Conservation (phyloP, 2,797 vertebrate species). For the Phaenicophaeus curvirostris region DNA sequence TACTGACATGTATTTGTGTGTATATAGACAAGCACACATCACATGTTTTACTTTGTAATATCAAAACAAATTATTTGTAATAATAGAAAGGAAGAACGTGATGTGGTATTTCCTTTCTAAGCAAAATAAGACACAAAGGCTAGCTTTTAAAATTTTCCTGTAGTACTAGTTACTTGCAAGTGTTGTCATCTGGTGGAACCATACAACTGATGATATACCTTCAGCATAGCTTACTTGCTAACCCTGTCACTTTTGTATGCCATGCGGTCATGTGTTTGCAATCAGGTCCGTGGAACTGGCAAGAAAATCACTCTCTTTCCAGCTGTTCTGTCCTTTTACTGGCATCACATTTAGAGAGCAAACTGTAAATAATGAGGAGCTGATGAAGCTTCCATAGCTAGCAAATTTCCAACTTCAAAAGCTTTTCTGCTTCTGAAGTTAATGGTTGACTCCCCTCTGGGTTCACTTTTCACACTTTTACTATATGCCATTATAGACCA, state of each 20-base stretch:
- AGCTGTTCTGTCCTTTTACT: background rate
- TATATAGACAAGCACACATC: background rate
- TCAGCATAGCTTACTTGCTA: background rate
- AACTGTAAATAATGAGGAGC: background rate
- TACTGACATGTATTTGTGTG: background rate
- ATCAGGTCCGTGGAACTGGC: background rate
- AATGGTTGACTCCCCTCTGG: slow-evolving; percentile 61
- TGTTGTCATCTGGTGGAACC: background rate
- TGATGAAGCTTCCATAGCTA: slow-evolving; percentile 42
- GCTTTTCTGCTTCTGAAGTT: slow-evolving; percentile 55
- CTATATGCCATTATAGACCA: background rate
- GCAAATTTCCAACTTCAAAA: slow-evolving; percentile 63
- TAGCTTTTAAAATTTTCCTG: background rate
- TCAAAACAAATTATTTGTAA: background rate
- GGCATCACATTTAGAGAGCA: background rate
- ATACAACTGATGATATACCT: background rate
- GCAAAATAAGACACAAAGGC: background rate
- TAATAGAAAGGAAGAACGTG: background rate
- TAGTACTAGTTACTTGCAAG: background rate
- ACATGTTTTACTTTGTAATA: background rate
- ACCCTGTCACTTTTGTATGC: background rate
- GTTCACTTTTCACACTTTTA: slow-evolving; percentile 67
- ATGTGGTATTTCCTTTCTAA: background rate
- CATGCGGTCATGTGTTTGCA: slow-evolving; percentile 35
- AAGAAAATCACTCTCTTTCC: background rate